Evolutionary conservation across 1,140 invertebrate genomes (phyloP).

Genomic region (Zaprionus gabonicus): DNA sequence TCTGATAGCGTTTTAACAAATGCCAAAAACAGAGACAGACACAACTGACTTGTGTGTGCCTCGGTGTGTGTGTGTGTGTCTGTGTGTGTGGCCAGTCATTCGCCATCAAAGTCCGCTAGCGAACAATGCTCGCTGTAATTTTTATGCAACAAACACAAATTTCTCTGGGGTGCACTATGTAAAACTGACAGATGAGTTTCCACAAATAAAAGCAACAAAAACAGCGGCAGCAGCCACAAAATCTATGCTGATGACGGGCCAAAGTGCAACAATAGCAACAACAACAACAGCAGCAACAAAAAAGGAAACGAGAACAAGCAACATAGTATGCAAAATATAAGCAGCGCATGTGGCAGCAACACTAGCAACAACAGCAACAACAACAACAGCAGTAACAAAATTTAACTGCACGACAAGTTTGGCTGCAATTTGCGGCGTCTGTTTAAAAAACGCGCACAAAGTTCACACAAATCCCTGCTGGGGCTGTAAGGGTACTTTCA

Average conservation of each 20-base stretch:
- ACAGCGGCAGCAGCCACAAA: slow-evolving; percentile 15
- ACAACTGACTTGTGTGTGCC: neutral
- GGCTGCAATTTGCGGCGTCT: slow-evolving; percentile 54
- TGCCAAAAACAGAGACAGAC: slow-evolving; percentile 67
- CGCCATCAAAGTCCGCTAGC: slow-evolving; percentile 72
- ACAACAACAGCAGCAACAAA: slow-evolving; percentile 8
- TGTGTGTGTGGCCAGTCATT: slow-evolving; percentile 47
- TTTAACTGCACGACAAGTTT: slow-evolving; percentile 56
- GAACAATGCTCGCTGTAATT: slow-evolving; percentile 77
- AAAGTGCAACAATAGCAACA: slow-evolving; percentile 27
- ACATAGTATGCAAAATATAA: slow-evolving; percentile 32
- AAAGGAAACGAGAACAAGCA: slow-evolving; percentile 15
- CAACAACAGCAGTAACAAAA: slow-evolving; percentile 24
- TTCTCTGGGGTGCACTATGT: slow-evolving; percentile 79
- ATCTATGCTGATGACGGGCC: slow-evolving; percentile 43
- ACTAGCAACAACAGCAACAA: slow-evolving; percentile 21
- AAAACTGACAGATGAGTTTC: slow-evolving; percentile 79
- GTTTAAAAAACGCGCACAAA: slow-evolving; percentile 47
- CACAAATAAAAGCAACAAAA: slow-evolving; percentile 35
- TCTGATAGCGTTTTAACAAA: slow-evolving; percentile 70
- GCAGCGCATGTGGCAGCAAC: slow-evolving; percentile 27
- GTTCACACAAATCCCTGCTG: slow-evolving; percentile 33
- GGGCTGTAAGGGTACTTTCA: slow-evolving; percentile 22
- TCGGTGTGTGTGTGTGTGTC: slow-evolving; percentile 14
- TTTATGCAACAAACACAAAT: slow-evolving; percentile 81